Base-by-base conservation (phyloP, 2,888 invertebrate genomes). In the Caenorhabditis sp. region DNA sequence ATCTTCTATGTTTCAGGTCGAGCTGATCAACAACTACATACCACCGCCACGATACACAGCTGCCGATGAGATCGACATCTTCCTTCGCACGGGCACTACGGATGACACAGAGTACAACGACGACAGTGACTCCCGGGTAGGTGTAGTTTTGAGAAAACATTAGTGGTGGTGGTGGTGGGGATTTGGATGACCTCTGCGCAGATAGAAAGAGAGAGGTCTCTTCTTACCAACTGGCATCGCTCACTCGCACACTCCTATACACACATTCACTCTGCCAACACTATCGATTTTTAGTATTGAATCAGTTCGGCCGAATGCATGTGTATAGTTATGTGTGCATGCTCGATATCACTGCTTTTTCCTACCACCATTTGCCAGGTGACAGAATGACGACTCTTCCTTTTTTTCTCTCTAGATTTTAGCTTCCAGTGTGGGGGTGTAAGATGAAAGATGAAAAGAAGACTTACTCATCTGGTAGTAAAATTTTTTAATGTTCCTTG, bases 81-180 rank as follows among this genome's bases (percentile, higher is more conserved):
- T 79, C 24, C 58, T 82, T 22, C 82, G 68, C 41, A 74, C 72
- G 4, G 79, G 69, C 12, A 74, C 82, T 26, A 77, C 82, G 0
- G 82, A 82, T 19, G 70, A 69, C 22, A 77, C 77, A n/a, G 77
- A 77, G 54, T 77, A 77, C 77, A 63, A 68, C 35, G 70, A 77
- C 24, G 69, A 77, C 61, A 69, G 70, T 41, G 77, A 77, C 26
- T 77, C 77, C 2, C 56, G 79, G 77, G 77, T 66, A 47, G 31
- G 72, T 64, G 1, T n/a, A n/a, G 7, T 10, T 70, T 26, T 28
- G n/a, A 49, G 38, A 61, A 41, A 61, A 61, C 61, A 61, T n/a
- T n/a, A n/a, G n/a, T n/a, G n/a, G n/a, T n/a, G n/a, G 38, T 59
- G n/a, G 51, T 35, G 31, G 12, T 38, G 44, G 24, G 26, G 44